These are phyloP conservation scores for Protophormia terraenovae DNA, from an alignment of 2,888 invertebrate species.

Conservation along the genomic window DNA sequence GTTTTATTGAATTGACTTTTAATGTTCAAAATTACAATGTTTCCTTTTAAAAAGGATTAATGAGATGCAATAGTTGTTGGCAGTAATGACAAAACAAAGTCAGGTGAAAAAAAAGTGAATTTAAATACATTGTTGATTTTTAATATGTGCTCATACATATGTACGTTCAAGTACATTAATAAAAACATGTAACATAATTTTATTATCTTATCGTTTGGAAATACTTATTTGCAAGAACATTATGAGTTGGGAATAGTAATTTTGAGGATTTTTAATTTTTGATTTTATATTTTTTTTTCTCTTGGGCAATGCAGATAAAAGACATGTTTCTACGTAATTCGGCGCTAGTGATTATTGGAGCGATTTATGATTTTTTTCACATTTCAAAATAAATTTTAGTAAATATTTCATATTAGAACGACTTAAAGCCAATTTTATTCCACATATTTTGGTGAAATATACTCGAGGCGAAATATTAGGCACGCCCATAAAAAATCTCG, in stretches of 20 bases:
- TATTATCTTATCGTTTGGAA: neutral
- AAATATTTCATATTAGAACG: too few species aligned
- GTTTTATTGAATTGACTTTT: constrained; percentile 15
- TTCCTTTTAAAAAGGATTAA: neutral
- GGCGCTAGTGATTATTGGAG: too few species aligned
- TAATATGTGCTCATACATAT: neutral
- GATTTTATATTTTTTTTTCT: neutral
- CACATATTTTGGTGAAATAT: too few species aligned
- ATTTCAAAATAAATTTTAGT: too few species aligned
- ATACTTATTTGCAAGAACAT: neutral
- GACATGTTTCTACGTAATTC: too few species aligned
- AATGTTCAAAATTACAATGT: constrained; percentile 29
- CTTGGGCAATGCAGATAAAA: too few species aligned
- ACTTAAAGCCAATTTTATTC: too few species aligned
- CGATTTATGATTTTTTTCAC: too few species aligned
- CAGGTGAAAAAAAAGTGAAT: neutral
- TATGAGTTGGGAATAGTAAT: constrained; percentile 2
- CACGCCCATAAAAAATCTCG: too few species aligned
- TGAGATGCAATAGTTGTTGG: neutral
- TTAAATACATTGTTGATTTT: neutral
- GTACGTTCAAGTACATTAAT: neutral
- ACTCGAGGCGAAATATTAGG: too few species aligned
- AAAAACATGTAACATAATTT: neutral
- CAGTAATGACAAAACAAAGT: neutral
- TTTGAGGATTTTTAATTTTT: too few species aligned